A percentile compares a stretch with the other conserved stretches of the same genome.
These are phyloP conservation scores for Harpalus rubripes DNA, from an alignment of 2,888 invertebrate genomes.

Conservation along the genomic window DNA sequence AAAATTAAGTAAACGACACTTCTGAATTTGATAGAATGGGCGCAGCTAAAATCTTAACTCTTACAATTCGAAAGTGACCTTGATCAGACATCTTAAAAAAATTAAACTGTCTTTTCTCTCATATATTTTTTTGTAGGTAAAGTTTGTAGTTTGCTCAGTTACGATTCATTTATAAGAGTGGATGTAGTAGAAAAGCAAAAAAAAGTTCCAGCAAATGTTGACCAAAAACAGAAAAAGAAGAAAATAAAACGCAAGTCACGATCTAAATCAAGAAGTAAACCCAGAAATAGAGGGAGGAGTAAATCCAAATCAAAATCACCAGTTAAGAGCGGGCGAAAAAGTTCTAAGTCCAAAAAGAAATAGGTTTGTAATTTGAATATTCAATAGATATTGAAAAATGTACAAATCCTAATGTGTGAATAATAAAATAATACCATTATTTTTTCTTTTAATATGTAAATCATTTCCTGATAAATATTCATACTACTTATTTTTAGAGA, in stretches of 20 bases:
- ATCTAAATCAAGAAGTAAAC: slow-evolving; percentile 73
- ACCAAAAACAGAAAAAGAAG: slow-evolving; percentile 73
- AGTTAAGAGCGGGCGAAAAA: slow-evolving; percentile 69
- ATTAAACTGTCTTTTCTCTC: not conserved
- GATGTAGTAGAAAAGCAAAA: slow-evolving; percentile 73
- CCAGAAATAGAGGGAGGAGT: slow-evolving; percentile 71
- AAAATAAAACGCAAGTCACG: slow-evolving; percentile 73
- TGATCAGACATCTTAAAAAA: too few species aligned
- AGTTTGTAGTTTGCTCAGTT: slow-evolving; percentile 80
- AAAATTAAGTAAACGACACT: too few species aligned
- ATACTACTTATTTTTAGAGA: not conserved
- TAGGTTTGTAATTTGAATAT: slow-evolving; percentile 4
- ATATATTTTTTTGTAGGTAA: slow-evolving; percentile 74
- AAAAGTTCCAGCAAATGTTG: slow-evolving; percentile 69
- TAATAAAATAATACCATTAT: not conserved
- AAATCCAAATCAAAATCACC: slow-evolving; percentile 72
- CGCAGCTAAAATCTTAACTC: too few species aligned
- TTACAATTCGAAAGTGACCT: too few species aligned
- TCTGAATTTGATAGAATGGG: not conserved
- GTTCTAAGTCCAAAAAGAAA: slow-evolving; percentile 36
- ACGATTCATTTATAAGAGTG: slow-evolving; percentile 79
- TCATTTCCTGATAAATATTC: not conserved
- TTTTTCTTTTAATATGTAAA: not conserved
- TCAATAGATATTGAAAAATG: not conserved
- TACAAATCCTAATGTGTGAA: not conserved